Conservation (phyloP, 2,113 vertebrate genomes). For the Clarias gariepinus region DNA sequence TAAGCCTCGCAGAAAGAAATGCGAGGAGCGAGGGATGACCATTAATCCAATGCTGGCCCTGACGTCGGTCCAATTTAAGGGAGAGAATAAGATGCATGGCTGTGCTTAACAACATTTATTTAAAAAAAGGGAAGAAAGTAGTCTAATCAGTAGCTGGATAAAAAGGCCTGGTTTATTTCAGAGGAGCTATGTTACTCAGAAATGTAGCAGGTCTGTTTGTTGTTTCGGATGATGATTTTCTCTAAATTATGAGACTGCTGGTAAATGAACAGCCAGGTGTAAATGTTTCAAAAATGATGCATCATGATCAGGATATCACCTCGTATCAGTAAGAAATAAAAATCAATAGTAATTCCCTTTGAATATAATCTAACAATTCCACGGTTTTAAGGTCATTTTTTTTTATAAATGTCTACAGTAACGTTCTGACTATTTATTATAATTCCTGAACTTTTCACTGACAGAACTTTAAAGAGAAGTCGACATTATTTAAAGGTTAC, state of each 20-base stretch:
- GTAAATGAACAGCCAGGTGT: neutral
- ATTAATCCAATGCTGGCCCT: conserved; percentile 52
- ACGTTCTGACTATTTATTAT: neutral
- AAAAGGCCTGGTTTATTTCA: conserved; percentile 35
- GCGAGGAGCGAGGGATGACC: conserved; percentile 42
- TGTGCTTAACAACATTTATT: conserved; percentile 49
- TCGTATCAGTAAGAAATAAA: too few species aligned
- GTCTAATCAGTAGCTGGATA: conserved; percentile 37
- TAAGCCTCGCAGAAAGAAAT: conserved; percentile 43
- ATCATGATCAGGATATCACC: too few species aligned
- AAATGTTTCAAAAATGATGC: too few species aligned
- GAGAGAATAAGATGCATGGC: conserved; percentile 57
- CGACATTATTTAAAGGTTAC: neutral
- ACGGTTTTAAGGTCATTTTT: neutral
- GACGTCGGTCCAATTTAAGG: conserved; percentile 46
- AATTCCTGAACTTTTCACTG: neutral
- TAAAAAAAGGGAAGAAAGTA: conserved; percentile 26
- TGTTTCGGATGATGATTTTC: conserved; percentile 8
- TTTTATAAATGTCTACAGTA: neutral
- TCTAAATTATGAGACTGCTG: neutral
- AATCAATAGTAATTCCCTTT: neutral
- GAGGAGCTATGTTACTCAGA: neutral
- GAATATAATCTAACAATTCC: neutral
- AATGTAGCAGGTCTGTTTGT: conserved; percentile 28
- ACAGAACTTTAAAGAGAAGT: neutral